phyloP scores from a whole-genome alignment of 2,797 vertebrate genomes.

The Choloepus didactylus region DNA sequence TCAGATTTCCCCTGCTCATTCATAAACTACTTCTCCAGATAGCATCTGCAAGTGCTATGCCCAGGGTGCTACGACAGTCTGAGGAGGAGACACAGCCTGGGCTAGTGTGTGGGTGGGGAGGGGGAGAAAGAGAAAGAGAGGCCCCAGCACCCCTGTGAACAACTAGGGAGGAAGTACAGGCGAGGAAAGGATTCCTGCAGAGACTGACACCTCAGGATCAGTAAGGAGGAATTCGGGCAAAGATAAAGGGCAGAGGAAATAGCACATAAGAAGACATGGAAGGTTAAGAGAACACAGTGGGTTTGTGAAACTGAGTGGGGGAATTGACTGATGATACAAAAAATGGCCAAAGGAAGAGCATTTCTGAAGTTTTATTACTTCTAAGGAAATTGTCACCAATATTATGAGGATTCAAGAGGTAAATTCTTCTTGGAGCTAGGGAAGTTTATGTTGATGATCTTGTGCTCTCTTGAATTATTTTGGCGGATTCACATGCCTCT shows the following conservation, averaged over 20 bases:
- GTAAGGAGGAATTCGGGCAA: neutral
- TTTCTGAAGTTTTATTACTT: neutral
- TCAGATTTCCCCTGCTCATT: neutral
- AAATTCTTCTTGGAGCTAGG: slow-evolving; percentile 29
- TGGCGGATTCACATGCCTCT: neutral
- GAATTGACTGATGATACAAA: neutral
- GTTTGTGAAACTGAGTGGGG: neutral
- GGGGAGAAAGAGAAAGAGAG: neutral
- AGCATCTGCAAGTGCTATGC: neutral
- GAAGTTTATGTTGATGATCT: neutral
- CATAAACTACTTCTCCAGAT: neutral
- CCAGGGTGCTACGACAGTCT: neutral
- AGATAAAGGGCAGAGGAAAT: neutral
- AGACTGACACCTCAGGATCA: neutral
- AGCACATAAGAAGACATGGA: neutral
- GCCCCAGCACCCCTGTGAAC: neutral
- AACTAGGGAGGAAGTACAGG: neutral
- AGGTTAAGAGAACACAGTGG: neutral
- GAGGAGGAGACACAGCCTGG: neutral
- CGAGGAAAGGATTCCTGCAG: neutral
- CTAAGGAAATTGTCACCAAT: neutral
- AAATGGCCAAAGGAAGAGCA: neutral
- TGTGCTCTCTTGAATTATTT: neutral
- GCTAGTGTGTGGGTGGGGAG: neutral
- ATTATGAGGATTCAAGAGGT: neutral